phyloP scores from a whole-genome alignment of 2,888 invertebrate genomes.

The Lordiphosa fenestrarum region DNA sequence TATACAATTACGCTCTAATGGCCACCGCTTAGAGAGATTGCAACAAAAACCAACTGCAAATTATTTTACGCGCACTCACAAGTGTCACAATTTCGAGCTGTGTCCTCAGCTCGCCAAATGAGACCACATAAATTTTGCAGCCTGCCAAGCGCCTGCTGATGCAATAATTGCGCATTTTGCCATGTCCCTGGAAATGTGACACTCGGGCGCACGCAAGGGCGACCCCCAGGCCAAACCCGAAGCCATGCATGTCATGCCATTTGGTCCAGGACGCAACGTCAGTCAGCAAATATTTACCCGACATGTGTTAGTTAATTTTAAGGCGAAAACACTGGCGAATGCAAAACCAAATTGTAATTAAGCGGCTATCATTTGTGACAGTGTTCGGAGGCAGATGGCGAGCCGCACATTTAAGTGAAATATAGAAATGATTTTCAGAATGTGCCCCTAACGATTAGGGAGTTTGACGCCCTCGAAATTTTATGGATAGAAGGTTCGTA shows the following conservation, averaged over 20 bases:
- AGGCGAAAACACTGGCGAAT: conserved; percentile 1
- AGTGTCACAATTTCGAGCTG: conserved; percentile 59
- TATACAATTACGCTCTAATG: conserved; percentile 61
- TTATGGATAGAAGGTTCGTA: no score
- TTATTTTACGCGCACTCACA: conserved; percentile 62
- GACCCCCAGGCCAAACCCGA: conserved; percentile 11
- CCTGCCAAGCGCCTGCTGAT: conserved; percentile 29
- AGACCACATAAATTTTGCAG: conserved; percentile 58
- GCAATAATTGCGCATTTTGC: conserved; percentile 45
- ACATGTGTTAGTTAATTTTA: conserved; percentile 20
- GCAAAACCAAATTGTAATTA: conserved; percentile 40
- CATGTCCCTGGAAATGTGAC: conserved; percentile 32
- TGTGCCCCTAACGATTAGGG: no score
- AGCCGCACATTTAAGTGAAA: background rate
- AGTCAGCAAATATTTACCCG: conserved; percentile 28
- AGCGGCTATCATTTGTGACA: conserved; percentile 24
- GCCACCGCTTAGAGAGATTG: conserved; percentile 19
- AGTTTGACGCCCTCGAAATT: no score
- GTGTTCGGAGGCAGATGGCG: background rate
- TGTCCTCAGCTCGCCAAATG: conserved; percentile 49
- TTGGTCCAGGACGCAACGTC: no score
- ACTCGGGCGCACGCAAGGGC: conserved; percentile 22
- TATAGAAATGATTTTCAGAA: no score
- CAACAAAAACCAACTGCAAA: conserved; percentile 48
- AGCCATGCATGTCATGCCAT: conserved; percentile 4